These are phyloP conservation scores for Ophion obscuratus DNA, from an alignment of 2,888 invertebrate genomes.

Conservation along the genomic window DNA sequence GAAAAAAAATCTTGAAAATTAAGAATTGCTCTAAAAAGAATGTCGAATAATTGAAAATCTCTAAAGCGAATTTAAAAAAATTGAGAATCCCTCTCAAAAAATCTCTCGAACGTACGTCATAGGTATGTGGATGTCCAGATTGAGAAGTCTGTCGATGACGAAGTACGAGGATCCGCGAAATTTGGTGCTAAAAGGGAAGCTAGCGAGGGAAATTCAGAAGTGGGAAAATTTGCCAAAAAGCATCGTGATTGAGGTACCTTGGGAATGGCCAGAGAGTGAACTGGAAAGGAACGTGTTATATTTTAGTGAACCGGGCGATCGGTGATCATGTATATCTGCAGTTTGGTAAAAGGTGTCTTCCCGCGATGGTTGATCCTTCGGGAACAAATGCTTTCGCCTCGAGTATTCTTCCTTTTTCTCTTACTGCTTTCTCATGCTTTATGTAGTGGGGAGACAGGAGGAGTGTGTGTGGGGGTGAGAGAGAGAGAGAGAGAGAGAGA, in stretches of 20 bases:
- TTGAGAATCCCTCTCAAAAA: background rate
- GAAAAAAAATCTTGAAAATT: background rate
- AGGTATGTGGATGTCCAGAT: background rate
- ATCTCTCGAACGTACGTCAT: background rate
- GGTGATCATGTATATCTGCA: background rate
- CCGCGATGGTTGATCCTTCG: conserved; percentile 35
- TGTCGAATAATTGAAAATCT: background rate
- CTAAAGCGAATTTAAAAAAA: background rate
- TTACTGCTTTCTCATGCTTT: conserved; percentile 6
- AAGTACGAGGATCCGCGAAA: conserved; percentile 12
- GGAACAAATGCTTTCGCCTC: conserved; percentile 39
- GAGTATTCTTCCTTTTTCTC: conserved; percentile 14
- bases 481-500: too few species aligned
- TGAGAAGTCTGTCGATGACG: background rate
- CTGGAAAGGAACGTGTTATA: background rate
- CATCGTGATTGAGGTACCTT: conserved; percentile 41
- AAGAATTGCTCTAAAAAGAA: background rate
- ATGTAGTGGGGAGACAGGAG: background rate
- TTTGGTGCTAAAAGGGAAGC: conserved; percentile 38
- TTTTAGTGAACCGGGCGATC: conserved; percentile 6
- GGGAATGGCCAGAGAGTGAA: conserved; percentile 22
- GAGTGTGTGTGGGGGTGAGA: too few species aligned
- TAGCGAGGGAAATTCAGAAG: conserved; percentile 9
- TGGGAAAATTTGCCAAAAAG: conserved; percentile 26
- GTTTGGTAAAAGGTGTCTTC: conserved; percentile 19